Evolutionary conservation across 2,797 vertebrate genomes (phyloP), one percentile per base, ranked within the genome.

Genomic region (Zalophus californianus): DNA sequence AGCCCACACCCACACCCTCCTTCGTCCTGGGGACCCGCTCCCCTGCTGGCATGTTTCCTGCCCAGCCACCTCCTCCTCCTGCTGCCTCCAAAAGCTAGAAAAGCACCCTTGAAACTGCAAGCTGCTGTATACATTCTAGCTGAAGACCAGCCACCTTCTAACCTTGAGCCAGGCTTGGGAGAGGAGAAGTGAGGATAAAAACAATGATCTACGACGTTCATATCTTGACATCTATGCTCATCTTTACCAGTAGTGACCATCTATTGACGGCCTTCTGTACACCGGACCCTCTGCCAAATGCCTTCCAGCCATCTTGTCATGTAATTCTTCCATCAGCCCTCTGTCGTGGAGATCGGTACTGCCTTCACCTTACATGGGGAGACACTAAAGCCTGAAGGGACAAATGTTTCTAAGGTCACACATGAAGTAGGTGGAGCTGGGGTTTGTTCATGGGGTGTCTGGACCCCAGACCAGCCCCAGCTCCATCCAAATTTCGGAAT

Each of bases 91-190:
- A 72, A 70, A 3, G 8, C 4, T 52, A 9, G 50, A n/a, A 35
- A 15, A 72, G 4, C 13, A 21, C 2, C 50, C 64, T 89, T 38
- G 56, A 25, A 41, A 23, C 56, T 52, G 9, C 20, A 82, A 90
- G 20, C 14, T 25, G 13, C 6, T 6, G 8, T 2, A n/a, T 16
- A 35, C 23, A 0, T 38, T 2, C 23, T 44, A 64, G 44, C 10
- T 66, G n/a, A 72, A 66, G 56, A 80, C 44, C 4, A 25, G 29
- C 38, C 4, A 41, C 18, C 1, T n/a, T 80, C 44, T 80, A 56
- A 15, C 14, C 83, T n/a, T 54, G n/a, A 54, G 9, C 7, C 64
- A 18, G 52, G 88, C 75, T 23, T 41, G 48, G 48, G 48, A 32
- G 27, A 79, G n/a, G 25, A 79, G 35, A 23, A 79, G 8, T 7